Evolutionary conservation across 2,797 vertebrate genomes (phyloP).

Genomic region (Rhinoraja longicauda): DNA sequence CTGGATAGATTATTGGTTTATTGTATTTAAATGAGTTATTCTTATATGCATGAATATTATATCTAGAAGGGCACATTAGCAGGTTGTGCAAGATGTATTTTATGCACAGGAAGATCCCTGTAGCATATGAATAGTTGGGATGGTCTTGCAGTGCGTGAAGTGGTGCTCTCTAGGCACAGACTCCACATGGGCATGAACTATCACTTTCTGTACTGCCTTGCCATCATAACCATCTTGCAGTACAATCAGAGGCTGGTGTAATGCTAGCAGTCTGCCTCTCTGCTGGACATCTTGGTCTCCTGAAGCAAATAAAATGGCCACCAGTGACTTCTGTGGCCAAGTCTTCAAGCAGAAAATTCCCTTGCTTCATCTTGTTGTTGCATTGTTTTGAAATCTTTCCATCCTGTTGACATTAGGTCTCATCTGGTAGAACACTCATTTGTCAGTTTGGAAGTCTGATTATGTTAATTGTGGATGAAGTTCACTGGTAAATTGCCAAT

Average conservation of each 20-base stretch:
- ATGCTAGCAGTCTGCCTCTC: not conserved
- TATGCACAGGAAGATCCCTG: too few species aligned
- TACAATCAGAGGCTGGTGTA: not conserved
- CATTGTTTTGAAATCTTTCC: not conserved
- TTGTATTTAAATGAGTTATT: too few species aligned
- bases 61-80: too few species aligned
- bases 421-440: not conserved
- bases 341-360: not conserved
- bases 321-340: not conserved
- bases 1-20: too few species aligned
- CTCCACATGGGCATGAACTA: not conserved
- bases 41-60: too few species aligned
- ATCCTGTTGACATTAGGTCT: not conserved
- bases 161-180: not conserved
- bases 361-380: not conserved
- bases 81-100: too few species aligned
- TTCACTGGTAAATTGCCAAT: not conserved
- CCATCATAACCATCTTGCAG: not conserved
- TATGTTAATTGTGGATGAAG: not conserved
- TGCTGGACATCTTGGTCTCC: not conserved
- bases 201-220: not conserved
- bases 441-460: not conserved
- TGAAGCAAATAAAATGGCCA: not conserved
- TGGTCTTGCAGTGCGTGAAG: not conserved
- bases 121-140: not conserved